Evolutionary conservation across 2,113 vertebrate species (phyloP), one percentile per base, ranked within the genome.

Genomic region (Piaya cayana): DNA sequence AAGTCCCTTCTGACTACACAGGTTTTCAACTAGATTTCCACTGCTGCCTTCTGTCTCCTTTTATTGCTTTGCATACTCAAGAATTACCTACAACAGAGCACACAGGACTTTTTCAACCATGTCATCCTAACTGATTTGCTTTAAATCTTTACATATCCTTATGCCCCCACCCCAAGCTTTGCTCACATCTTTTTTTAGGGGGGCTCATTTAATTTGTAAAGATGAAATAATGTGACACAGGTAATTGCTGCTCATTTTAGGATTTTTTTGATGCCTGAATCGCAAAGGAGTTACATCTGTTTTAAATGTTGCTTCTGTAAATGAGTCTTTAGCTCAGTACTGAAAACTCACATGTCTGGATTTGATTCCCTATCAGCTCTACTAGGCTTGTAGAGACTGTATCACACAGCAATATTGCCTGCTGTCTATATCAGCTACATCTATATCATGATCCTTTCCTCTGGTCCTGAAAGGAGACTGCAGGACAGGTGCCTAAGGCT

Each of bases 1-100:
- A 96, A 97, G 76, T 93, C 88, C 88, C 93, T 96, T 93, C 72
- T 43, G 62, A n/a, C 64, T 45, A 63, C 65, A 82, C 9, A 4
- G 75, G 67, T 92, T 96, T 96, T 93, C 69, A 60, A 20, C 77
- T 29, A 84, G 16, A 64, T 91, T 93, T 94, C 49, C 37, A 60
- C 80, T 78, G 43, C 37, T 88, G 56, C 23, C 55, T 86, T 90
- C 76, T 92, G 43, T 25, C 64, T 91, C 34, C 52, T 82, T 78
- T 83, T 56, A 25, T 49, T 92, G 14, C 23, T 78, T 56, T 75
- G 8, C 26, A n/a, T 71, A 62, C 72, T 92, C 56, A 82, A 91
- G 60, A 75, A n/a, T 67, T 92, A 52, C 43, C 72, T 78, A 47
- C 37, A 78, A 37, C 1, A 2, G 39, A 67, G 45, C 43, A 67